Base-by-base conservation (phyloP, 2,888 invertebrate genomes). In the Aphidoletes aphidimyza region DNA sequence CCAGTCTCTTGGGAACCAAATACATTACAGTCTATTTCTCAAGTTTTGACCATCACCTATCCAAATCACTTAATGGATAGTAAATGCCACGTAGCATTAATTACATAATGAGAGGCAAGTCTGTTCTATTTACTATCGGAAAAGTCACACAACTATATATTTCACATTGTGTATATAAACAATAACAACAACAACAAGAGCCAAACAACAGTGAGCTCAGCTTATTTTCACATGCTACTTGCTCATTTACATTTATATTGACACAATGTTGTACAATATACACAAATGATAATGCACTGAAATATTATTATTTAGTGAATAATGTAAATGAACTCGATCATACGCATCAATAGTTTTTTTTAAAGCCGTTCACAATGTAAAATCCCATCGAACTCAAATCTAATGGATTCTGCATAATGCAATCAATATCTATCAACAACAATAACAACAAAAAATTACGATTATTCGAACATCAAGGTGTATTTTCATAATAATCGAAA, bases 191-290 rank as follows among this genome's bases (percentile, higher is more conserved):
- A n/a, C n/a, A n/a, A n/a, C n/a, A n/a, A n/a, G n/a, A n/a, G n/a
- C n/a, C n/a, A n/a, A n/a, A n/a, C n/a, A n/a, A n/a, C n/a, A n/a
- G n/a, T n/a, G n/a, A n/a, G n/a, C n/a, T n/a, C n/a, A n/a, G n/a
- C 22, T 11, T 22, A 54, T 54, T 8, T 54, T 8, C 22, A 54
- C 22, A 47, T 54, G 2, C 47, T 19, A 47, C 17, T 47, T 22
- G 54, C 54, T 54, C 54, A 54, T 54, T 54, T 54, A 14, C 54
- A 54, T 54, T 54, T 54, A 54, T 54, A 54, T 54, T 54, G 54
- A 54, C 22, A 54, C 22, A 54, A 14, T 47, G 22, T 3, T 17
- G 47, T 2, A 54, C 22, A 54, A 22, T 54, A 54, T 54, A 54
- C n/a, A n/a, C n/a, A n/a, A n/a, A n/a, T n/a, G n/a, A 54, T 54